Base-by-base conservation (phyloP, 1,140 invertebrate genomes). In the Pissodes strobi region DNA sequence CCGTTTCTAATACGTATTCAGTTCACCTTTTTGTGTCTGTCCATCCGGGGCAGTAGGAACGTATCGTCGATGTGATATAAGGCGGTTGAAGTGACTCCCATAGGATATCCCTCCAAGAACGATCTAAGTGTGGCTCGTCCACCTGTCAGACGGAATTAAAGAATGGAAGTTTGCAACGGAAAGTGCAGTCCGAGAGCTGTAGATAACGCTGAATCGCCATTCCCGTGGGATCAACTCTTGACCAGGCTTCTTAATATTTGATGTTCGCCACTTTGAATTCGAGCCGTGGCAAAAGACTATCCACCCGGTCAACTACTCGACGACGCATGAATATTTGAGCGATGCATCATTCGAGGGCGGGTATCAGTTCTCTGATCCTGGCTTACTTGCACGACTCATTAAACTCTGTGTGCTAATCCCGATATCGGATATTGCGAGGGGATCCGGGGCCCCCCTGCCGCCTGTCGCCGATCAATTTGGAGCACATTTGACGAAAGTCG, bases 311-410 rank as follows among this genome's bases (percentile, higher is more conserved):
- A 46, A 46, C 64, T 60, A 59, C 49, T 64, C 62, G 64, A 39
- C 66, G 64, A 69, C 59, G 68, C 70, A 74, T 77, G 72, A 77
- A 77, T 77, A 76, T 76, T 77, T 77, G 71, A 77, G 64, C 73
- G 72, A 70, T 74, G 66, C 72, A 72, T 27, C 73, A 71, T 69
- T 62, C 68, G 48, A 62, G 68, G 58, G 65, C 62, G 66, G 65
- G 72, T 71, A 74, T 74, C 74, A 70, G 64, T 62, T 72, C 72
- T 69, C 66, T 76, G 73, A 76, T 76, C 76, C 75, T 57, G 73
- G 76, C 70, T 78, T 78, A 78, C 68, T 74, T 77, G 73, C 73
- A 78, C 76, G 76, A 75, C 76, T 78, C 76, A 78, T 78, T 78
- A 77, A 78, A 71, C 71, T 68, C 72, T 71, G 66, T 69, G 72